A percentile compares a stretch with the other conserved stretches of the same genome.
Evolutionary conservation across 2,113 vertebrate species (phyloP).

Genomic region (Myiopsitta monachus): DNA sequence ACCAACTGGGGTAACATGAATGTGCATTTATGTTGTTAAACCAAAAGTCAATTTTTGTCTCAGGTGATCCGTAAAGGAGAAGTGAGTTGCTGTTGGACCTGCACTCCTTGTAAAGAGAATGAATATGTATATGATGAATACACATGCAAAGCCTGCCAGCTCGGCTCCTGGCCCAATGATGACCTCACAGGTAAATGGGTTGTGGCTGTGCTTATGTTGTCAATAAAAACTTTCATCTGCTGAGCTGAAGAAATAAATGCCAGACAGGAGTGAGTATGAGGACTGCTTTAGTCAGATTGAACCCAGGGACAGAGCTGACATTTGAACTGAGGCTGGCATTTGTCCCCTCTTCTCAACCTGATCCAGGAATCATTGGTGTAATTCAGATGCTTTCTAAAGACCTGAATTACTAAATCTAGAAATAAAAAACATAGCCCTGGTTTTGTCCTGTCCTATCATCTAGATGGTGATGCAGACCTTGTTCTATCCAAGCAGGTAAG

Average conservation of each 20-base stretch:
- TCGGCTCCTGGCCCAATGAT: constrained; percentile 92
- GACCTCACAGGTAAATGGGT: constrained; percentile 87
- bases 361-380: neutral
- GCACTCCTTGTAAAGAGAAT: constrained; percentile 96
- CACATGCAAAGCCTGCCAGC: constrained; percentile 92
- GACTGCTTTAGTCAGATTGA: neutral
- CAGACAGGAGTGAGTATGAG: neutral
- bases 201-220: neutral
- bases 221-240: neutral
- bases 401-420: neutral
- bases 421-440: neutral
- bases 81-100: constrained; percentile 98
- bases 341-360: neutral
- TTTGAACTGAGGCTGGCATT: neutral
- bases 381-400: neutral
- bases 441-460: neutral
- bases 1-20: neutral
- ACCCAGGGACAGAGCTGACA: neutral
- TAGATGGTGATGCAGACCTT: neutral
- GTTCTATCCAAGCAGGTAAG: neutral
- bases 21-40: neutral
- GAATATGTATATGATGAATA: constrained; percentile 96
- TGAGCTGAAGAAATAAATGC: neutral
- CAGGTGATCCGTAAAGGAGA: constrained; percentile 99
- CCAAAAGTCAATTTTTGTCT: neutral